A percentile compares a stretch with the other conserved stretches of the same genome.
Evolutionary conservation across 2,797 vertebrate genomes (phyloP).

Genomic region (Scolopax rusticola): DNA sequence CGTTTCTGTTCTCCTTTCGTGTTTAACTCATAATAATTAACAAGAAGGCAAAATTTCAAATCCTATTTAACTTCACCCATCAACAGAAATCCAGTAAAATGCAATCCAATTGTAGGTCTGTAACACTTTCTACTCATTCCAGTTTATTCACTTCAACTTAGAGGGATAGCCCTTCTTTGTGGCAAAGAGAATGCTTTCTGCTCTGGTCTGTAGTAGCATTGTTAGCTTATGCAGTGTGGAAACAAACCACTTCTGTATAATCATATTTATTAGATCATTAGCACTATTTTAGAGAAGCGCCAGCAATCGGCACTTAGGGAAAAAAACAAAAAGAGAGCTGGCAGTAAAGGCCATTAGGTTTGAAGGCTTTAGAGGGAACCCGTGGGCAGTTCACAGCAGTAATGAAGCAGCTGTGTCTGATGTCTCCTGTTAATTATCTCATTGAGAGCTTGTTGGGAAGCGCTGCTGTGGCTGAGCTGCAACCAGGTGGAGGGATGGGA

Average conservation of each 20-base stretch:
- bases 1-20: background rate
- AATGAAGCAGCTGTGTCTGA: constrained; percentile 13
- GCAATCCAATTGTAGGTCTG: background rate
- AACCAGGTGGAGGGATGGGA: background rate
- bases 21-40: background rate
- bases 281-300: background rate
- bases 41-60: background rate
- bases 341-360: background rate
- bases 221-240: background rate
- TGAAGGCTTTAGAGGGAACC: constrained; percentile 13
- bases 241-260: background rate
- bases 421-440: constrained; percentile 44
- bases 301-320: background rate
- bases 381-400: background rate
- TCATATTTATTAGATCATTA: constrained; percentile 5
- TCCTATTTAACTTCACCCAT: background rate
- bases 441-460: background rate
- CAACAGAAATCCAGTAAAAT: background rate
- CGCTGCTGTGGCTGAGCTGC: fast-evolving
- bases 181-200: background rate
- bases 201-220: background rate
- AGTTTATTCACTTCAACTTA: background rate
- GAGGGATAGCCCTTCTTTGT: background rate
- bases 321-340: background rate
- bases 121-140: background rate